These are phyloP conservation scores for Kryphioiulus occultus DNA, from an alignment of 2,888 invertebrate species.

Conservation along the genomic window DNA sequence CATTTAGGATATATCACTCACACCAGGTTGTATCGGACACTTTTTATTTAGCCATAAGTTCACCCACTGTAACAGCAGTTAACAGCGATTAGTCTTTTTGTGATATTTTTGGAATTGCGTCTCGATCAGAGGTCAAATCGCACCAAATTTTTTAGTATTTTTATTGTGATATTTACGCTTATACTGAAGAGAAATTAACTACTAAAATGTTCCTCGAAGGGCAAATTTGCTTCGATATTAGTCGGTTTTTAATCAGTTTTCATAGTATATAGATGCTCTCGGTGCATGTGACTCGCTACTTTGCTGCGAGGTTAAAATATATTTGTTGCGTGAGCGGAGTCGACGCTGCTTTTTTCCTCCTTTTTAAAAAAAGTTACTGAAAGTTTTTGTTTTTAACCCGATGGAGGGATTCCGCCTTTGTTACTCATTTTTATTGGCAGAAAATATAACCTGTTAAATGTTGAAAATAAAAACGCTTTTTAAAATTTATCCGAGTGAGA, in stretches of 20 bases:
- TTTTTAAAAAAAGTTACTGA: background rate
- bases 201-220: background rate
- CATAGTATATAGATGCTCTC: background rate
- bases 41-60: background rate
- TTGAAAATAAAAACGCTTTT: slow-evolving; percentile 40
- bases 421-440: slow-evolving; percentile 21
- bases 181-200: background rate
- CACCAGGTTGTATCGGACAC: background rate
- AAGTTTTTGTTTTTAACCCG: background rate
- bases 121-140: background rate
- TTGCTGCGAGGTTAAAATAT: background rate
- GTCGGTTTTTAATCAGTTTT: background rate
- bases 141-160: background rate
- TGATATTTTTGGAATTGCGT: background rate
- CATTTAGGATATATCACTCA: background rate
- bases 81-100: background rate
- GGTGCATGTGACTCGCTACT: background rate
- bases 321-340: background rate
- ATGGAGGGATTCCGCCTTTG: background rate
- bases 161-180: background rate
- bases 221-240: background rate
- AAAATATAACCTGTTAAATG: slow-evolving; percentile 1
- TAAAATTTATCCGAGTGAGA: background rate
- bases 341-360: background rate
- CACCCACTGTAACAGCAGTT: background rate